Conservation (phyloP, 2,113 vertebrate species). For the Sardina pilchardus region DNA sequence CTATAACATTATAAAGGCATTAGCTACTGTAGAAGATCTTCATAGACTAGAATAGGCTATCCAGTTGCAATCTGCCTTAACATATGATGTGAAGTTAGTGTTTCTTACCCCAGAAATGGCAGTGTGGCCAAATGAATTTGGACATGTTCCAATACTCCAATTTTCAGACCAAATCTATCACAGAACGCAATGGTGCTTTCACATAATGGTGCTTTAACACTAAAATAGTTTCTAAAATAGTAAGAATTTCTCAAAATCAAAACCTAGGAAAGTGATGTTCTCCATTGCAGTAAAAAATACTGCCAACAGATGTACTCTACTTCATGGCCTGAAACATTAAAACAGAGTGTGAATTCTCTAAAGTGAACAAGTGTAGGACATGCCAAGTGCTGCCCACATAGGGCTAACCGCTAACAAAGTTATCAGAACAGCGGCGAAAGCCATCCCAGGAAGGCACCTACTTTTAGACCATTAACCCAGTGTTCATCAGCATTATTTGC, state of each 20-base stretch:
- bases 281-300: neutral
- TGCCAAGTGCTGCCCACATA: neutral
- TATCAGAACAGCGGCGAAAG: conserved; percentile 16
- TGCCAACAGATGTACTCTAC: neutral
- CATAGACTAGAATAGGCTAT: neutral
- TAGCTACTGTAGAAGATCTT: neutral
- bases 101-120: neutral
- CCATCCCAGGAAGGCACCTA: neutral
- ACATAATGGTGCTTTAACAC: no score
- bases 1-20: neutral
- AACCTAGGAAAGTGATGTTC: neutral
- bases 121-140: neutral
- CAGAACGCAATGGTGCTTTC: no score
- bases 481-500: conserved; percentile 11
- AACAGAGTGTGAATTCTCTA: neutral
- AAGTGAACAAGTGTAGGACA: neutral
- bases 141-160: neutral
- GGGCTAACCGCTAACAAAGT: neutral
- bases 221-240: neutral
- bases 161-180: no score
- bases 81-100: neutral
- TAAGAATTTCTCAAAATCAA: neutral
- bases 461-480: conserved; percentile 10
- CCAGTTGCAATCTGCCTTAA: no score
- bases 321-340: neutral